Conservation (phyloP, 2,113 vertebrate species). For the Myiagra hebetior region DNA sequence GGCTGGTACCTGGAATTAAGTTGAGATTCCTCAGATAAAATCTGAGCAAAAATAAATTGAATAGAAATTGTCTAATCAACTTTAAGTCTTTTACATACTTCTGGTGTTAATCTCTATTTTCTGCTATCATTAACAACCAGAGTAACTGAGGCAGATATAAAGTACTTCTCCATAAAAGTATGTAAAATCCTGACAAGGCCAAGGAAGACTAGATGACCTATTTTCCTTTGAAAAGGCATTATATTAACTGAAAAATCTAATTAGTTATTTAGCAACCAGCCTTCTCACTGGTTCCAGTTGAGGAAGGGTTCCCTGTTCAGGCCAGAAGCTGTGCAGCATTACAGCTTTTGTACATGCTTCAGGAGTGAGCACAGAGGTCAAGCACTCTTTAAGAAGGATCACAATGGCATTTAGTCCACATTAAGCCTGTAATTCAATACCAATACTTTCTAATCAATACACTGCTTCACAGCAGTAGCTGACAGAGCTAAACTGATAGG, state of each 20-base stretch:
- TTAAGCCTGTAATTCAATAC: constrained; percentile 51
- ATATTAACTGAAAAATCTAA: neutral
- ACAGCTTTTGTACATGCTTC: neutral
- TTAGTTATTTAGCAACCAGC: neutral
- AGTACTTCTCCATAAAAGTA: neutral
- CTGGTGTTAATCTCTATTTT: neutral
- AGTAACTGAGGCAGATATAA: neutral
- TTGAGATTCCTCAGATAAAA: neutral
- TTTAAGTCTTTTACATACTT: neutral
- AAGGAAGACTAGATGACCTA: neutral
- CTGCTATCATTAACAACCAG: neutral
- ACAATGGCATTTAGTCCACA: constrained; percentile 32
- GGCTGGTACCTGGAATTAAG: neutral
- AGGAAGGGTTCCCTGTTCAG: neutral
- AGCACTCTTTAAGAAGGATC: constrained; percentile 25
- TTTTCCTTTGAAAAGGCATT: neutral
- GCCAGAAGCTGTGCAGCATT: neutral
- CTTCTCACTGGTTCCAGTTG: neutral
- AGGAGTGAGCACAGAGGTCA: neutral
- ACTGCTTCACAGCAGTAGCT: neutral
- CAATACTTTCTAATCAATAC: constrained; percentile 43
- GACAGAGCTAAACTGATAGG: constrained; percentile 17
- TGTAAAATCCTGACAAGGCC: neutral
- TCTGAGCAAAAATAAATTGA: neutral
- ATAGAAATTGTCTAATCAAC: neutral